phyloP scores from a whole-genome alignment of 1,140 invertebrate genomes.

The Steinernema khuongi region DNA sequence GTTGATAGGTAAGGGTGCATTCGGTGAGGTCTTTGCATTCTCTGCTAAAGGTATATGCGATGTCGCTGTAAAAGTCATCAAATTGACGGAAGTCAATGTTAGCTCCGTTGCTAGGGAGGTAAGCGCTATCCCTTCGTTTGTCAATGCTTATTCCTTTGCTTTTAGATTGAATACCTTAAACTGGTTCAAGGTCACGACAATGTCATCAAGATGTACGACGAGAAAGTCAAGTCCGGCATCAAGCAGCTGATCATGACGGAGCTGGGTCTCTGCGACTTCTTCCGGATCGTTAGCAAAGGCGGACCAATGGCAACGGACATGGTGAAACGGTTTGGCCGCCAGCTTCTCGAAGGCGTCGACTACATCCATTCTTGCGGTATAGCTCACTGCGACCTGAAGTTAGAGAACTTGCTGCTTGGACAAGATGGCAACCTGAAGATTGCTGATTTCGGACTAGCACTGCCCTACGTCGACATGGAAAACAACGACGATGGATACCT shows the following conservation, averaged over 20 bases:
- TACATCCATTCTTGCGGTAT: not conserved
- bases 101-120: not conserved
- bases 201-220: not conserved
- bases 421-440: not conserved
- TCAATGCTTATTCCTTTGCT: not conserved
- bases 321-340: not conserved
- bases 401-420: not conserved
- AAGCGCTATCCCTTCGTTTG: not conserved
- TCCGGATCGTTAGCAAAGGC: not conserved
- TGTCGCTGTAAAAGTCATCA: not conserved
- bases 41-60: not conserved
- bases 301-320: not conserved
- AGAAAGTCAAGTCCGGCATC: not conserved
- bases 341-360: slow-evolving; percentile 12
- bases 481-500: not conserved
- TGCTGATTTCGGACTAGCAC: not conserved
- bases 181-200: not conserved
- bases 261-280: not conserved
- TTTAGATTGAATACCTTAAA: not conserved
- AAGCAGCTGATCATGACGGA: slow-evolving; percentile 1
- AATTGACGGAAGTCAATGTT: not conserved
- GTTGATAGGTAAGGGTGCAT: slow-evolving; percentile 1
- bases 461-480: not conserved
- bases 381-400: not conserved
- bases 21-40: slow-evolving; percentile 2